Base-by-base conservation (phyloP, 2,888 invertebrate genomes). In the Polymixis flavicincta region DNA sequence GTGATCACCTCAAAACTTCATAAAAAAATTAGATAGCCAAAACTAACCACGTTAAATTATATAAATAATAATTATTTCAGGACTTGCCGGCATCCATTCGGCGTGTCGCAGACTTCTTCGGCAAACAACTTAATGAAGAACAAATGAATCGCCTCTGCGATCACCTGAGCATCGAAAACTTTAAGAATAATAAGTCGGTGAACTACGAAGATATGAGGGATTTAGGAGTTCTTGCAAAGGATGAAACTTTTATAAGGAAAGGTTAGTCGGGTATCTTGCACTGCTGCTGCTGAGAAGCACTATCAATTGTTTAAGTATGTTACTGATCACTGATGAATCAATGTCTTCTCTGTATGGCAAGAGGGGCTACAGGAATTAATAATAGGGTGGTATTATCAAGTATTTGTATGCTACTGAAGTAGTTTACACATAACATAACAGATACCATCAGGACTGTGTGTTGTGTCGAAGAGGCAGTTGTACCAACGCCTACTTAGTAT, bases 121-220 rank as follows among this genome's bases (percentile, higher is more conserved):
- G 94, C 22, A 97, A 97, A 88, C 87, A 88, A 0, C 92, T 97
- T 55, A 95, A 91, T 0, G 90, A 92, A 0, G 95, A 97, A 45
- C 96, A 98, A 89, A 88, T 98, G 0, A 88, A 93, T 1, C 91
- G 92, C 28, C 93, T 98, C 13, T 94, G 96, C 0, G 91, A 97
- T 5, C 98, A 98, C 91, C 96, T 98, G 81, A 96, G 97, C 85
- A 98, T 99, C 81, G 96, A 97, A n/a, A 98, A 97, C 89, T 98
- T 99, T 94, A 97, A 97, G 75, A 95, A 97, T 9, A 98, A 98
- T 93, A 96, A 92, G 98, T 98, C 89, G 0, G 85, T 88, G 11
- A 90, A 84, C 59, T 84, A 14, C 22, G 87, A 89, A 11, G n/a
- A 74, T 0, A 7, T 84, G 19, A 81, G 74, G 17, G 78, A 83